phyloP scores from a whole-genome alignment of 2,888 invertebrate species.

The Lydus trimaculatus region DNA sequence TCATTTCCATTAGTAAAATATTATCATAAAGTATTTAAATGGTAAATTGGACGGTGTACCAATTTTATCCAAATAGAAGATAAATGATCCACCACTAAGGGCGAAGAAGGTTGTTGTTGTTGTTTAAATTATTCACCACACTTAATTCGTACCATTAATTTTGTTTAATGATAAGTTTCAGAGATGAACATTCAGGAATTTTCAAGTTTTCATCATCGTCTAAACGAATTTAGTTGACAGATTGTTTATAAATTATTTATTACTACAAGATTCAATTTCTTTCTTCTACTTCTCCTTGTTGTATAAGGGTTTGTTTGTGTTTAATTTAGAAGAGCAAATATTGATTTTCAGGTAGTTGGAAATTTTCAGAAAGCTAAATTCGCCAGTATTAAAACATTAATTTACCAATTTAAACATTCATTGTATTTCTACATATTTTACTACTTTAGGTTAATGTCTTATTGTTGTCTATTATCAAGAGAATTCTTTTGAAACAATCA shows the following conservation, averaged over 20 bases:
- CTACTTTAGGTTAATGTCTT: no score
- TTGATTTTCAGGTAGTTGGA: neutral
- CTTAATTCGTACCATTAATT: neutral
- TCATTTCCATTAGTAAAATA: constrained; percentile 25
- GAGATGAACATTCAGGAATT: neutral
- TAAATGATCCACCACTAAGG: neutral
- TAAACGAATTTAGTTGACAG: neutral
- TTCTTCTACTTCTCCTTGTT: neutral
- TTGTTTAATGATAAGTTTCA: neutral
- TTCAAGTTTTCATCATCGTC: neutral
- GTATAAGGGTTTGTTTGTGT: neutral
- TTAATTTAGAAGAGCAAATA: neutral
- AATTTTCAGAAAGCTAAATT: neutral
- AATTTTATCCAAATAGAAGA: neutral
- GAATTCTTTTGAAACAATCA: no score
- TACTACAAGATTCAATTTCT: neutral
- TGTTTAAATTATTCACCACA: neutral
- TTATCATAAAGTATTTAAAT: neutral
- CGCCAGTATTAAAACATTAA: neutral
- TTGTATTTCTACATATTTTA: neutral
- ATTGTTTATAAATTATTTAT: no score
- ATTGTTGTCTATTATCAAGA: no score
- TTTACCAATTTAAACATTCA: neutral
- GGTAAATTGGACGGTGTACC: neutral
- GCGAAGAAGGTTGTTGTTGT: neutral